Percentiles rank a stretch among this genome's conserved stretches.
Conservation (phyloP, 2,113 vertebrate genomes). For the Alligator sinensis region DNA sequence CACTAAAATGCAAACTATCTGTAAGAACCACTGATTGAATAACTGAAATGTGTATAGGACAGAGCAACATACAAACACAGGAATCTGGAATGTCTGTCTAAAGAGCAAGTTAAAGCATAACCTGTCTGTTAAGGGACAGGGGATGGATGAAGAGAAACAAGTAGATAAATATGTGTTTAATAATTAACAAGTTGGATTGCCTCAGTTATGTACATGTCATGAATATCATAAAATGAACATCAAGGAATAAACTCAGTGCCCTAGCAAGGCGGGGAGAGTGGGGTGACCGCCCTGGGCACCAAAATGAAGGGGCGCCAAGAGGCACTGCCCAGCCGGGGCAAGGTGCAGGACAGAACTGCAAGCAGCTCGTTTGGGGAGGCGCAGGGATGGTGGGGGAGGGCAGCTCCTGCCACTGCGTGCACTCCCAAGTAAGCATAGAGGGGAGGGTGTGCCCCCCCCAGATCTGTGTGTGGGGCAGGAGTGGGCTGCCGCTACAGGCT, state of each 20-base stretch:
- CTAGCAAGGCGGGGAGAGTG: no score
- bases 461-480: no score
- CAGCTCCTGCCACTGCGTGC: no score
- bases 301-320: no score
- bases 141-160: not conserved
- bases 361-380: no score
- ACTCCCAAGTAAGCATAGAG: no score
- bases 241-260: not conserved
- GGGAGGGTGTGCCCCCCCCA: no score
- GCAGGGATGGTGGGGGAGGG: no score
- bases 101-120: constrained; percentile 32
- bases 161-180: constrained; percentile 24
- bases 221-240: not conserved
- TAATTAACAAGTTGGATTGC: constrained; percentile 42
- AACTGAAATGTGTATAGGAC: rapidly evolving
- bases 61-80: rapidly evolving
- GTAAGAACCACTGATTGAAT: rapidly evolving
- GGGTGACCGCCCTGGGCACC: no score
- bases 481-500: no score
- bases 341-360: no score
- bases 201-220: not conserved
- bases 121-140: not conserved
- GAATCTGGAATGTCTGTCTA: not conserved
- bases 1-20: rapidly evolving
- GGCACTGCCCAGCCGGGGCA: no score